A percentile compares a stretch with the other conserved stretches of the same genome.
Conservation (phyloP, 2,113 vertebrate species). For the Pygoscelis adeliae region DNA sequence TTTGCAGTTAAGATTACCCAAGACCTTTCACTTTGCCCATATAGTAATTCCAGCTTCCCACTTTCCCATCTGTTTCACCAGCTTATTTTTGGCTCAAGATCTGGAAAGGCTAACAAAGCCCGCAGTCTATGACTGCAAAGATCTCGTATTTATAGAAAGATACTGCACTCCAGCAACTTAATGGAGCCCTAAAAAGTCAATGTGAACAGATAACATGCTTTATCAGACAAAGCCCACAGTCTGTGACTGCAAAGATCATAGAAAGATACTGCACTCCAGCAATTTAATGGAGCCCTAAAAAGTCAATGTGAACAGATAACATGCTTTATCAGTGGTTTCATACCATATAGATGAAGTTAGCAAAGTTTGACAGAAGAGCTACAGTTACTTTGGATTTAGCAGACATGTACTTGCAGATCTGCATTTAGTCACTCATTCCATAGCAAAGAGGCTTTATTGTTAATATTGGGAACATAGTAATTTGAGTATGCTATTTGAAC, state of each 20-base stretch:
- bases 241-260: background rate
- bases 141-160: slow-evolving; percentile 10
- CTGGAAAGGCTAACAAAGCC: slow-evolving; percentile 48
- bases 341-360: slow-evolving; percentile 38
- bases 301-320: background rate
- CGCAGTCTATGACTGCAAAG: background rate
- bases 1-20: background rate
- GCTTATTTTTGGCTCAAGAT: slow-evolving; percentile 53
- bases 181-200: background rate
- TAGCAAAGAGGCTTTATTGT: background rate
- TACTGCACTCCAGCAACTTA: background rate
- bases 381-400: background rate
- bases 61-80: slow-evolving; percentile 44
- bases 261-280: slow-evolving; percentile 1
- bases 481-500: background rate
- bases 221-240: slow-evolving; percentile 25
- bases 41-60: slow-evolving; percentile 34
- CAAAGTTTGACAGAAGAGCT: background rate
- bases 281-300: background rate
- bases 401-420: background rate
- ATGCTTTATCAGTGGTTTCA: background rate
- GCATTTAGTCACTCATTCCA: background rate
- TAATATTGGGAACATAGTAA: background rate
- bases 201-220: background rate
- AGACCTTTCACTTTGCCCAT: slow-evolving; percentile 1